These are phyloP conservation scores for Trichosurus vulpecula DNA, from an alignment of 2,797 vertebrate species.

Conservation along the genomic window DNA sequence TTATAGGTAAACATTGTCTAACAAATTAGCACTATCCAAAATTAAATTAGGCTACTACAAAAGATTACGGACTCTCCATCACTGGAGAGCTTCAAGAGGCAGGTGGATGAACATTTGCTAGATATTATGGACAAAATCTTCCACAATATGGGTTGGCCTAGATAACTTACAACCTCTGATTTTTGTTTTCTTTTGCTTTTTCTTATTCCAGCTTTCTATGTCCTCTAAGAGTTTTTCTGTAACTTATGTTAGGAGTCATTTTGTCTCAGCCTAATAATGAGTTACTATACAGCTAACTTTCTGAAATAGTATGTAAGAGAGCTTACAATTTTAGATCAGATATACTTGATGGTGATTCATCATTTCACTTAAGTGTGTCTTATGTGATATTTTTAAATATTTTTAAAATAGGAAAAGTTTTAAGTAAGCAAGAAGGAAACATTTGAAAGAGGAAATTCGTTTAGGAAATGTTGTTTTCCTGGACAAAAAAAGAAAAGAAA, in stretches of 20 bases:
- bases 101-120: not conserved
- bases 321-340: not conserved
- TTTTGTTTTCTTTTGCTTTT: not conserved
- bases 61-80: not conserved
- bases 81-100: not conserved
- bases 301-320: not conserved
- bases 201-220: not conserved
- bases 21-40: not conserved
- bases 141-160: not conserved
- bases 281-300: not conserved
- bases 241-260: not conserved
- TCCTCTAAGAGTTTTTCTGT: not conserved
- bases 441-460: not conserved
- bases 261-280: not conserved
- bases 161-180: not conserved
- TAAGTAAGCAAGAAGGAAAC: not conserved
- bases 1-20: not conserved
- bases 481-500: not conserved
- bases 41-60: not conserved
- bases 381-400: not conserved
- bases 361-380: not conserved
- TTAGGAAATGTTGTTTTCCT: constrained; percentile 2
- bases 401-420: constrained; percentile 3
- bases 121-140: not conserved
- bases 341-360: not conserved